Evolutionary conservation across 2,888 invertebrate species (phyloP).

Genomic region (Rhagium mordax): DNA sequence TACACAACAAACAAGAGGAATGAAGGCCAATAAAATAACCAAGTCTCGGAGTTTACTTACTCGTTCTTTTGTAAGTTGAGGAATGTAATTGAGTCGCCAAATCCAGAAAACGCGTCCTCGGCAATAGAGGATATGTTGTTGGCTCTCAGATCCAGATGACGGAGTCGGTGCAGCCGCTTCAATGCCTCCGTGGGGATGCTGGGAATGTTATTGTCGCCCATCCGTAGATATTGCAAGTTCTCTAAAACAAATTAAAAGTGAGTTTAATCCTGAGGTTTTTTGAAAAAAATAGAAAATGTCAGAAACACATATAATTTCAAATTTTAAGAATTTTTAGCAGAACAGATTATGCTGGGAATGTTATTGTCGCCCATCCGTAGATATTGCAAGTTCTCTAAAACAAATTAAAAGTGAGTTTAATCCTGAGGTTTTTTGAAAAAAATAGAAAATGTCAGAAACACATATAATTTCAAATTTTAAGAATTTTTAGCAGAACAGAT

Average conservation of each 20-base stretch:
- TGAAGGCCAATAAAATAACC: conserved; percentile 3
- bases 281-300: too few relatives aligned
- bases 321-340: too few relatives aligned
- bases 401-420: neutral
- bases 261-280: neutral
- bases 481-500: too few relatives aligned
- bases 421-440: too few relatives aligned
- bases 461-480: too few relatives aligned
- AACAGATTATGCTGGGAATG: conserved; percentile 86
- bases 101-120: conserved; percentile 91
- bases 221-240: conserved; percentile 89
- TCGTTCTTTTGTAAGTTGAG: conserved; percentile 92
- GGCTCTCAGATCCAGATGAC: conserved; percentile 88
- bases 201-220: conserved; percentile 91
- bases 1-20: conserved; percentile 13
- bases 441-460: too few relatives aligned
- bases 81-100: conserved; percentile 93
- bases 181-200: conserved; percentile 89
- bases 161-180: conserved; percentile 86
- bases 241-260: conserved; percentile 72
- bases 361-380: conserved; percentile 91
- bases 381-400: conserved; percentile 89
- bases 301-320: too few relatives aligned
- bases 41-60: conserved; percentile 74
- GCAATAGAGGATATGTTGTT: conserved; percentile 89